phyloP scores from a whole-genome alignment of 2,888 invertebrate species.

The Melieria omissa region DNA sequence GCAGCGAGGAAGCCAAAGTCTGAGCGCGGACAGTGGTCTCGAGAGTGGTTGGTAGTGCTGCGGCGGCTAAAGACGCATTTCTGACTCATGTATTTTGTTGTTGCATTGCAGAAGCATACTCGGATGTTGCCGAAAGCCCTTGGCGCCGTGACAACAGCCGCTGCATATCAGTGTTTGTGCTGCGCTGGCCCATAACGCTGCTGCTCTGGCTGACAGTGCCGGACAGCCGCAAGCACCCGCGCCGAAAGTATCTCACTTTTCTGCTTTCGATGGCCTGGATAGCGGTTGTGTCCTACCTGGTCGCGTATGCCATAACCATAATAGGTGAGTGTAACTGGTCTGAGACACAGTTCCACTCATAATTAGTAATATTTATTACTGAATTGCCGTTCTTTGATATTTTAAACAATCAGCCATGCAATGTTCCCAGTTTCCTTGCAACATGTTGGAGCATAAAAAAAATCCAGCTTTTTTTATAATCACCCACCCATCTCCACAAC shows the following conservation, averaged over 20 bases:
- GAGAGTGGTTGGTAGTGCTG: background rate
- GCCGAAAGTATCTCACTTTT: slow-evolving; percentile 86
- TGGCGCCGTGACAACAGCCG: slow-evolving; percentile 40
- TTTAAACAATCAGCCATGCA: no score
- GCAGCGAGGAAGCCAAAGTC: background rate
- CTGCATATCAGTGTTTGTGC: slow-evolving; percentile 71
- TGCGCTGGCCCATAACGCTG: slow-evolving; percentile 86
- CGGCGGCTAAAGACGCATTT: no score
- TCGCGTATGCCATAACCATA: slow-evolving; percentile 94
- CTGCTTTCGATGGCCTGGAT: slow-evolving; percentile 93
- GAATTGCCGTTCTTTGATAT: no score
- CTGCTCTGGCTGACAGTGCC: slow-evolving; percentile 86
- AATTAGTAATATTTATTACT: no score
- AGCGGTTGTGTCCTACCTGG: slow-evolving; percentile 85
- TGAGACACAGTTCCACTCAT: no score
- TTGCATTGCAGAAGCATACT: background rate
- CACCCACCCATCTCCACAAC: no score
- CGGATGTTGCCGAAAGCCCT: slow-evolving; percentile 38
- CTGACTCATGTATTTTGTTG: no score
- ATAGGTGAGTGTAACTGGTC: slow-evolving; percentile 73
- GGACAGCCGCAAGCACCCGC: slow-evolving; percentile 84
- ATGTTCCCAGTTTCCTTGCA: no score
- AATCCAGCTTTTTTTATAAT: no score
- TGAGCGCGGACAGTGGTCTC: background rate
- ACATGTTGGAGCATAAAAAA: no score